Conservation (phyloP, 2,888 invertebrate species). For the Leptinotarsa peninsularis region DNA sequence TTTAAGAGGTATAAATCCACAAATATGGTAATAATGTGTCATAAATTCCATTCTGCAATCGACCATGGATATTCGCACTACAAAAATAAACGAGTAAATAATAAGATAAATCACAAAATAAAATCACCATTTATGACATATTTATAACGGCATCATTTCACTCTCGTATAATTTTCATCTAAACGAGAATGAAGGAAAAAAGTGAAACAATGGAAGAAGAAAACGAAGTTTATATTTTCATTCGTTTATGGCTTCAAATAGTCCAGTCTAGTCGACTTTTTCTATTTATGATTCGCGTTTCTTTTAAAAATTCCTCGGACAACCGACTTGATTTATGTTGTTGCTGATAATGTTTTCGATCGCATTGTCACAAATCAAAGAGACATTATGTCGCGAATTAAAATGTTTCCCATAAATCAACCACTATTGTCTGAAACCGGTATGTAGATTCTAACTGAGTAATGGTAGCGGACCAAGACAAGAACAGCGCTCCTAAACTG, state of each 20-base stretch:
- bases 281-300: slow-evolving; percentile 57
- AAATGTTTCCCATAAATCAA: slow-evolving; percentile 66
- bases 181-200: slow-evolving; percentile 46
- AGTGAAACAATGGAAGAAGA: slow-evolving; percentile 52
- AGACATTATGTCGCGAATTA: slow-evolving; percentile 67
- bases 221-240: slow-evolving; percentile 52
- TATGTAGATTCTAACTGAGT: slow-evolving; percentile 64
- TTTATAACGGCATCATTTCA: slow-evolving; percentile 45
- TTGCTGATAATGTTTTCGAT: slow-evolving; percentile 65
- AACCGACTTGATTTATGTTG: slow-evolving; percentile 62
- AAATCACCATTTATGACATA: slow-evolving; percentile 43
- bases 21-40: too few species aligned
- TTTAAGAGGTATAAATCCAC: too few species aligned
- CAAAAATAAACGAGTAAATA: slow-evolving; percentile 14
- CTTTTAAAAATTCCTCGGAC: slow-evolving; percentile 52
- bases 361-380: slow-evolving; percentile 66
- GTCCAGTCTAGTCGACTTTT: slow-evolving; percentile 56
- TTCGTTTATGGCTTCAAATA: slow-evolving; percentile 54
- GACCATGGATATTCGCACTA: slow-evolving; percentile 2
- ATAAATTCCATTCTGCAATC: background rate
- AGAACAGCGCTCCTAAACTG: slow-evolving; percentile 54
- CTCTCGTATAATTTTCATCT: slow-evolving; percentile 43
- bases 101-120: slow-evolving; percentile 40
- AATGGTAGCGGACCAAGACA: slow-evolving; percentile 55
- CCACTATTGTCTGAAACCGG: slow-evolving; percentile 65